A percentile compares a stretch with the other conserved stretches of the same genome.
Evolutionary conservation across 2,888 invertebrate genomes (phyloP).

Genomic region (Phymatocera aterrima): DNA sequence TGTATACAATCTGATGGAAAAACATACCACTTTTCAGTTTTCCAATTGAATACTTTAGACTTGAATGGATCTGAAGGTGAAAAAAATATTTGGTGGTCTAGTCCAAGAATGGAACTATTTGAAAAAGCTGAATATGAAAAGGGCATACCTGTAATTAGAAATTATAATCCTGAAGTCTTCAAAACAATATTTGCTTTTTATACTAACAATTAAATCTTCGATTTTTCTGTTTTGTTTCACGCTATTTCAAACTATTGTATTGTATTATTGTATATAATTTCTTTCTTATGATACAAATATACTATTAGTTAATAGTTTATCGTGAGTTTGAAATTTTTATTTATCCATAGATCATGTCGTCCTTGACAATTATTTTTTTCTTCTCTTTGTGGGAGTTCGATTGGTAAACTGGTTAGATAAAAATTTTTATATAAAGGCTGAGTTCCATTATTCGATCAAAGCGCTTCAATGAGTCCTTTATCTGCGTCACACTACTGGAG

Average conservation of each 20-base stretch:
- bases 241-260: neutral
- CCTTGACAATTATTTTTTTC: too few species aligned
- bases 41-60: conserved; percentile 90
- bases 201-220: conserved; percentile 79
- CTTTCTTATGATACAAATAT: neutral
- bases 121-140: conserved; percentile 80
- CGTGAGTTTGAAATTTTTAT: neutral
- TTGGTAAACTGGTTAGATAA: too few species aligned
- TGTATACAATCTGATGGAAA: conserved; percentile 89
- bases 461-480: too few species aligned
- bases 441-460: too few species aligned
- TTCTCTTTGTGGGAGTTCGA: too few species aligned
- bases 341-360: neutral
- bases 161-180: conserved; percentile 88
- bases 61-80: conserved; percentile 77
- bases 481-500: too few species aligned
- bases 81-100: conserved; percentile 90
- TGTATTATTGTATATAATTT: neutral
- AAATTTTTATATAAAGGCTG: too few species aligned
- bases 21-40: conserved; percentile 87
- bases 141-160: conserved; percentile 82
- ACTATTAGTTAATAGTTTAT: neutral
- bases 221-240: neutral
- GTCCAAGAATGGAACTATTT: conserved; percentile 81
- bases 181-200: conserved; percentile 88